Conservation (phyloP, 2,113 vertebrate genomes). For the Dolichallabes microphthalmus region DNA sequence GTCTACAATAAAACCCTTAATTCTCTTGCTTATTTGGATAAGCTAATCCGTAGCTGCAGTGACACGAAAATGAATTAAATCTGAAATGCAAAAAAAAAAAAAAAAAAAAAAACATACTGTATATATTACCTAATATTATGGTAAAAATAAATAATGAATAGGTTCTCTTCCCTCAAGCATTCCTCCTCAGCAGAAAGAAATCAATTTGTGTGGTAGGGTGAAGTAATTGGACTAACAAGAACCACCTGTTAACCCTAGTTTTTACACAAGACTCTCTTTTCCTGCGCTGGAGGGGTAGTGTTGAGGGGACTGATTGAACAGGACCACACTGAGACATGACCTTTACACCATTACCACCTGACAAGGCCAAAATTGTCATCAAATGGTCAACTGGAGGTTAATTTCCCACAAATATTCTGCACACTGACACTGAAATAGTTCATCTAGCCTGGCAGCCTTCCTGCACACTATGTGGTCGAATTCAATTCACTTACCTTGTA, state of each 20-base stretch:
- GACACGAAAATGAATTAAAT: not conserved
- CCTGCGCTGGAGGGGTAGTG: not conserved
- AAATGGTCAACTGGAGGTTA: not conserved
- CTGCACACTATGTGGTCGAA: conserved; percentile 3
- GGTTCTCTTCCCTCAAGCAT: not conserved
- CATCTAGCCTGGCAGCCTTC: not conserved
- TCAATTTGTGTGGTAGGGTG: conserved; percentile 43
- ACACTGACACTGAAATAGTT: not conserved
- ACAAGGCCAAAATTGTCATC: conserved; percentile 9
- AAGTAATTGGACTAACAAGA: conserved; percentile 54
- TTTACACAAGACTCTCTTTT: conserved; percentile 41
- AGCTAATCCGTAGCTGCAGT: not conserved
- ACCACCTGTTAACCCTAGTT: conserved; percentile 51
- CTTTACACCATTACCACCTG: not conserved
- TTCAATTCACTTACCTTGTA: conserved; percentile 74
- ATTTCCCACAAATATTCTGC: conserved; percentile 10
- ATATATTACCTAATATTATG: not conserved
- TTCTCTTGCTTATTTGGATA: not conserved
- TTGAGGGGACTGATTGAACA: conserved; percentile 33
- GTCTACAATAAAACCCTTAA: not conserved
- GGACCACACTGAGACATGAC: conserved; percentile 1
- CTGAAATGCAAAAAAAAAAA: not conserved
- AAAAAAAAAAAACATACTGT: no score
- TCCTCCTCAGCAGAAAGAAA: conserved; percentile 25
- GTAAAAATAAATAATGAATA: conserved; percentile 5